These are phyloP conservation scores for Idaea straminata DNA, from an alignment of 2,888 invertebrate genomes.

Conservation along the genomic window DNA sequence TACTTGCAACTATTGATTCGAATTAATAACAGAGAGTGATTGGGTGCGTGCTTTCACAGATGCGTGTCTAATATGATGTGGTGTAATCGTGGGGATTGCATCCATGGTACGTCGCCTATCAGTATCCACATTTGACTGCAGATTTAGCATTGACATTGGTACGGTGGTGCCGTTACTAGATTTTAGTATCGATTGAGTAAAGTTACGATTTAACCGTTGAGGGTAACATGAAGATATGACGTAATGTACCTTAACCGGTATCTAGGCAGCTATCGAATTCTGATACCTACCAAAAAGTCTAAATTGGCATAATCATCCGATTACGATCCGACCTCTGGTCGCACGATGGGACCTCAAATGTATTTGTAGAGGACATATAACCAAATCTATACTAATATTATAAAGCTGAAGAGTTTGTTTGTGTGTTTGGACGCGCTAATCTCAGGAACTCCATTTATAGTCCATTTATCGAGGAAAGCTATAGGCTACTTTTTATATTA, in stretches of 20 bases:
- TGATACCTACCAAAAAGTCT: not conserved
- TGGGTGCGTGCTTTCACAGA: conserved; percentile 46
- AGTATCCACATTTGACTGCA: conserved; percentile 13
- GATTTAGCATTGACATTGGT: conserved; percentile 19
- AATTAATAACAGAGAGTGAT: conserved; percentile 48
- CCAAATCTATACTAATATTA: too few species aligned
- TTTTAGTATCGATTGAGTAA: not conserved
- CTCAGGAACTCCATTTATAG: too few species aligned
- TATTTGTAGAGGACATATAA: too few species aligned
- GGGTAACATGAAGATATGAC: not conserved
- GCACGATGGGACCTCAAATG: too few species aligned
- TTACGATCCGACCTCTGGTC: too few species aligned
- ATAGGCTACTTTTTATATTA: too few species aligned
- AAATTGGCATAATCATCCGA: too few species aligned
- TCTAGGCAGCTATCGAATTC: not conserved
- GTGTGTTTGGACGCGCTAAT: too few species aligned
- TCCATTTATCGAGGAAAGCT: too few species aligned
- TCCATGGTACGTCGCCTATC: conserved; percentile 15
- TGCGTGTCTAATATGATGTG: conserved; percentile 42
- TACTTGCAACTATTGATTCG: conserved; percentile 41
- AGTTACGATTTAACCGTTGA: not conserved
- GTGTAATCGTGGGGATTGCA: conserved; percentile 24
- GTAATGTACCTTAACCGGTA: not conserved
- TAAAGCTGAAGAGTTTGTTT: too few species aligned
- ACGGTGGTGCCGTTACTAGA: not conserved